Base-by-base conservation (phyloP, 2,113 vertebrate genomes). In the Oophaga pumilio region DNA sequence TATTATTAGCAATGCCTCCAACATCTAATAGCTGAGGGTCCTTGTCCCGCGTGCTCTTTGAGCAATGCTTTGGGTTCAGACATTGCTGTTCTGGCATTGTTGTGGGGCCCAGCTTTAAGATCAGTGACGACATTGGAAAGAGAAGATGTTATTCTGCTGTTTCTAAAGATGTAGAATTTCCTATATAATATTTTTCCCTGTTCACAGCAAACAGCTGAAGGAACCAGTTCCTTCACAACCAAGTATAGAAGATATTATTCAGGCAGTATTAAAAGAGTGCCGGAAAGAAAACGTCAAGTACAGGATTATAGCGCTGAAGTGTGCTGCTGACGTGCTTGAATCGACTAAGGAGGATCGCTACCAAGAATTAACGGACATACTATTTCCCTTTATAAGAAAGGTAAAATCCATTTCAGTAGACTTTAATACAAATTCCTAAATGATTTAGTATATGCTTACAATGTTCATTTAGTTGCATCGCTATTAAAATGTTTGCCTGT, bases 371-470 rank as follows among this genome's bases (percentile, higher is more conserved):
- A 92, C 96, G 1, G 95, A 97, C 62, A 95, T 98, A 74, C 79
- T 98, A 80, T 94, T 99, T 89, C 97, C 98, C 77, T 91, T 99
- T 82, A 98, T 99, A 91, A 97, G 95, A 92, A 99, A 99, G 97
- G 98, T 98, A 90, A 91, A 24, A 17, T 64, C 8, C 22, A 18
- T 12, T 43, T 49, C 3, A 49, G 20, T 22, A 9, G 18, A 22
- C 11, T 49, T 9, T 74, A 2, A 50, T 49, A 22, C 10, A 43
- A 11, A 24, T 43, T 43, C 33, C 33, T 43, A 43, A 43, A 43
- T 43, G 1, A 43, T 43, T 43, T 43, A 4, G 33, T 43, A 43
- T 43, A 43, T 43, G 33, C 33, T 43, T 0, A 43, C 33, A 43
- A 43, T 43, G 33, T 43, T 43, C 33, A 43, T 4, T 43, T 5